phyloP scores from a whole-genome alignment of 2,113 vertebrate genomes.

The Struthidea cinerea region DNA sequence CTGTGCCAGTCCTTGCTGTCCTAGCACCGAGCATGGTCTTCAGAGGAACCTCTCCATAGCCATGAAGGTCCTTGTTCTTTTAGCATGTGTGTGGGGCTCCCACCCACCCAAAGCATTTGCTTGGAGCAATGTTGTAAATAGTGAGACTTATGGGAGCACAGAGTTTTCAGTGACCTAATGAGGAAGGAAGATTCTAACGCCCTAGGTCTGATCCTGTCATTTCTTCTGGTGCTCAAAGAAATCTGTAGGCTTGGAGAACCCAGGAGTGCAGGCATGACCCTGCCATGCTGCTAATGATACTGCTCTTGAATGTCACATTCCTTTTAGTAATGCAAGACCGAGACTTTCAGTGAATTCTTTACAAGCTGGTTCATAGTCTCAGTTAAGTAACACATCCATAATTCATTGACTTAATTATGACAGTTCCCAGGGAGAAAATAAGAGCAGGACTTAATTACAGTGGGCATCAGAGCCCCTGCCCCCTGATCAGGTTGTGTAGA shows the following conservation, averaged over 20 bases:
- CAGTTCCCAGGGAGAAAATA: background rate
- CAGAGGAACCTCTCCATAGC: background rate
- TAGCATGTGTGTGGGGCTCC: background rate
- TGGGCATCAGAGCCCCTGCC: background rate
- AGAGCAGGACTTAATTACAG: background rate
- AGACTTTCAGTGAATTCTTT: constrained; percentile 4
- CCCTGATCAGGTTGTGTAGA: background rate
- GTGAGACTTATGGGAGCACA: background rate
- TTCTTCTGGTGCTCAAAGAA: background rate
- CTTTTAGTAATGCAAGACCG: background rate
- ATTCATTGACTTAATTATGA: background rate
- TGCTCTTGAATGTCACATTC: background rate
- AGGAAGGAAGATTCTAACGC: background rate
- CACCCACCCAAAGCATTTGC: background rate
- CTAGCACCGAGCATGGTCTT: background rate
- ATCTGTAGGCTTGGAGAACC: background rate
- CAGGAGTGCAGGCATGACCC: background rate
- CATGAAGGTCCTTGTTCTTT: background rate
- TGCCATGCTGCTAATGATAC: background rate
- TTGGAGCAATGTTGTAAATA: background rate
- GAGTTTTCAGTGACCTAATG: background rate
- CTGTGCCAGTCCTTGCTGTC: background rate
- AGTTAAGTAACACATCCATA: constrained; percentile 8
- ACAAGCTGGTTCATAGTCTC: background rate
- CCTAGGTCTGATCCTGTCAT: background rate